Percentiles rank a stretch among this genome's conserved stretches.
phyloP scores from a whole-genome alignment of 2,113 vertebrate genomes.

The Notarius lentiginosus region DNA sequence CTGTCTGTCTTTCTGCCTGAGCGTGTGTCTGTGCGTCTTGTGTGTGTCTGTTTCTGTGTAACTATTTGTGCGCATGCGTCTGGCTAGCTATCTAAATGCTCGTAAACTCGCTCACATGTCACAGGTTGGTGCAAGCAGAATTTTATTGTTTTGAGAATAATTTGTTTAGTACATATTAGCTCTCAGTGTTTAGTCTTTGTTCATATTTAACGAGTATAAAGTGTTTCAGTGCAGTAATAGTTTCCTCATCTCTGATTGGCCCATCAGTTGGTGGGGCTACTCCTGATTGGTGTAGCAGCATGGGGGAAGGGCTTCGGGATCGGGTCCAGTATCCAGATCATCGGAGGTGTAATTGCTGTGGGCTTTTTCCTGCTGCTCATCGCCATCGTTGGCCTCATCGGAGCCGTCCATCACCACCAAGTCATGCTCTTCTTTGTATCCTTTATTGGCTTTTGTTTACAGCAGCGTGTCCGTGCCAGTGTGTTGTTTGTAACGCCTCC shows the following conservation, averaged over 20 bases:
- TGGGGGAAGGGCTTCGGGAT: constrained; percentile 88
- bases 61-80: too few species aligned
- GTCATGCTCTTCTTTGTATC: constrained; percentile 96
- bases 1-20: neutral
- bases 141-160: neutral
- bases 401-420: constrained; percentile 88
- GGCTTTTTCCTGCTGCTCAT: constrained; percentile 90
- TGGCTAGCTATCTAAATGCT: neutral
- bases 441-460: constrained; percentile 58
- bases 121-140: neutral
- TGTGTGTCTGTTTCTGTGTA: neutral
- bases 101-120: neutral
- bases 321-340: constrained; percentile 89
- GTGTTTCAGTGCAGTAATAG: neutral
- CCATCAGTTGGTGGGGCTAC: constrained; percentile 83
- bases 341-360: constrained; percentile 87
- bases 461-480: neutral
- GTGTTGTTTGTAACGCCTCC: neutral
- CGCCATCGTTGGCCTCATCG: constrained; percentile 85
- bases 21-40: neutral
- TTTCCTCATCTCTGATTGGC: constrained; percentile 24
- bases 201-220: neutral
- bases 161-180: neutral
- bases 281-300: constrained; percentile 88
- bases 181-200: neutral